These are phyloP conservation scores for Sphecodes monilicornis DNA, from an alignment of 2,888 invertebrate genomes.

Conservation along the genomic window DNA sequence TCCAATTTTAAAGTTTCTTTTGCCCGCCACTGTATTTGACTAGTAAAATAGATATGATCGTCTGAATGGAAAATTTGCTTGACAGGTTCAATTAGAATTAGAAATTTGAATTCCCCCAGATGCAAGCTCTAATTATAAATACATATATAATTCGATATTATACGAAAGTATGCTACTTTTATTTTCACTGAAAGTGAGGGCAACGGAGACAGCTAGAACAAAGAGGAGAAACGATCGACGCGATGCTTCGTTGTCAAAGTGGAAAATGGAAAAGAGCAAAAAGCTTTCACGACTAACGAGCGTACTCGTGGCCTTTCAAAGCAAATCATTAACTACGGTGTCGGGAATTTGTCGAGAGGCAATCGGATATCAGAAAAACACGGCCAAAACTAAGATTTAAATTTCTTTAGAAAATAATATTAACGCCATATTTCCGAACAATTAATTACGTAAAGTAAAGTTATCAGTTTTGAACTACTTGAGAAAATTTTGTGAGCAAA, in stretches of 20 bases:
- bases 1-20: too few species aligned
- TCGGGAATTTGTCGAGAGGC: not conserved
- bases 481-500: not conserved
- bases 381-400: not conserved
- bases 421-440: not conserved
- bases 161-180: not conserved
- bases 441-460: not conserved
- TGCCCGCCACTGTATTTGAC: too few species aligned
- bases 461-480: not conserved
- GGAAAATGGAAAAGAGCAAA: constrained; percentile 50
- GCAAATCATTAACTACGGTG: constrained; percentile 62
- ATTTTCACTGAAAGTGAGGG: not conserved
- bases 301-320: constrained; percentile 57
- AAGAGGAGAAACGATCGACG: constrained; percentile 6
- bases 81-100: too few species aligned
- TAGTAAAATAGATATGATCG: too few species aligned
- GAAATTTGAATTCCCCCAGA: not conserved
- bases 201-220: not conserved
- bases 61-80: not conserved
- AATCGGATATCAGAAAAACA: not conserved
- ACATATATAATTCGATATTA: not conserved
- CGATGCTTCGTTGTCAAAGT: constrained; percentile 34
- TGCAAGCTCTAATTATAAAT: not conserved
- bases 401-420: not conserved
- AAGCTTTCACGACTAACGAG: constrained; percentile 63